Conservation (phyloP, 2,113 vertebrate species). For the Scalopus aquaticus region DNA sequence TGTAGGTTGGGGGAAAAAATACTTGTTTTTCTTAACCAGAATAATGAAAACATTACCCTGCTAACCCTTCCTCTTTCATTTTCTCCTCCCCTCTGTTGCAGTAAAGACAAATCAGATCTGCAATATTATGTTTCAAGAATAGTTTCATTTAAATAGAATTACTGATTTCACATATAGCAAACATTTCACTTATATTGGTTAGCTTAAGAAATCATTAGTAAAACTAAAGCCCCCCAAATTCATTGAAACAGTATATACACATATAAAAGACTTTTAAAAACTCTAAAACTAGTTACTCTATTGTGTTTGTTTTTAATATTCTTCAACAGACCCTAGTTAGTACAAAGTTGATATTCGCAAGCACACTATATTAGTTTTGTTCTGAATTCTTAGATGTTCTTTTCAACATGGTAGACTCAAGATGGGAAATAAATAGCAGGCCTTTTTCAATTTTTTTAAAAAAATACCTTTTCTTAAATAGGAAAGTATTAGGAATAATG, state of each 20-base stretch:
- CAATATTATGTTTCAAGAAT: not conserved
- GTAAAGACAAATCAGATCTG: not conserved
- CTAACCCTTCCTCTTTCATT: not conserved
- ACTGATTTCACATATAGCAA: not conserved
- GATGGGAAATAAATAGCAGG: not conserved
- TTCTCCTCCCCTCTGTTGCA: not conserved
- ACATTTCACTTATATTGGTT: not conserved
- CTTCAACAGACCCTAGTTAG: not conserved
- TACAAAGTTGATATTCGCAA: not conserved
- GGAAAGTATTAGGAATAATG: conserved; percentile 11
- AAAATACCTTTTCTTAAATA: not conserved
- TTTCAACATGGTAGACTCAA: not conserved
- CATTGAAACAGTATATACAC: not conserved
- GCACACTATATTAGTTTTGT: not conserved
- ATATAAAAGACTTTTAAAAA: not conserved
- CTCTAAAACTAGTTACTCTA: not conserved
- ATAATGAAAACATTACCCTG: not conserved
- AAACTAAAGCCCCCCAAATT: not conserved
- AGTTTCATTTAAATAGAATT: conserved; percentile 30
- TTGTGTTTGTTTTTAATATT: not conserved
- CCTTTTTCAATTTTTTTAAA: not conserved
- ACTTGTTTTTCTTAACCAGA: not conserved
- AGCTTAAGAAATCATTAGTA: not conserved
- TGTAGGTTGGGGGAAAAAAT: conserved; percentile 12
- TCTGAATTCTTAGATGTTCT: not conserved